Percentiles rank a stretch among this genome's conserved stretches.
Conservation (phyloP, 2,888 invertebrate species). For the Epirrhoe alternata region DNA sequence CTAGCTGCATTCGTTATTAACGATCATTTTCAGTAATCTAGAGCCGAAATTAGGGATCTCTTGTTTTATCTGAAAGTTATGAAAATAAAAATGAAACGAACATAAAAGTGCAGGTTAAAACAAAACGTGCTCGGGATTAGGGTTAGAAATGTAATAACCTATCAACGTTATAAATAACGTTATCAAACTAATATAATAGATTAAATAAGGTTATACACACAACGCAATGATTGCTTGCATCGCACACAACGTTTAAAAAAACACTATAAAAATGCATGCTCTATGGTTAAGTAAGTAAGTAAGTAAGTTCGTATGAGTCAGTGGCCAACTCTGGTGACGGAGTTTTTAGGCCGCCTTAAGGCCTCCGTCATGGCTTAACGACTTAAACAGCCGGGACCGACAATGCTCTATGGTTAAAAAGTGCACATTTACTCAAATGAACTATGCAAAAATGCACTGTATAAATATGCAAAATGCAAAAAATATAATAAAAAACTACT, state of each 20-base stretch:
- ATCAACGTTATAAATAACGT: neutral
- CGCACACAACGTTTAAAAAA: neutral
- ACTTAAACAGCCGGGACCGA: too few relatives aligned
- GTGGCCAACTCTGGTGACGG: too few relatives aligned
- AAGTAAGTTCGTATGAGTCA: too few relatives aligned
- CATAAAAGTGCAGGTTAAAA: slow-evolving; percentile 29
- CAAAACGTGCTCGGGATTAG: neutral
- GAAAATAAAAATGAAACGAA: slow-evolving; percentile 49
- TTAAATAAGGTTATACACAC: neutral
- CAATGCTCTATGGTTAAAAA: too few relatives aligned
- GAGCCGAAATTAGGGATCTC: slow-evolving; percentile 55
- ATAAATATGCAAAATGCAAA: too few relatives aligned
- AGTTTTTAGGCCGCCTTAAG: too few relatives aligned
- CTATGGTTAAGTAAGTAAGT: too few relatives aligned
- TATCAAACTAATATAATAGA: neutral
- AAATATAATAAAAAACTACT: too few relatives aligned
- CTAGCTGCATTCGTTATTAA: slow-evolving; percentile 44
- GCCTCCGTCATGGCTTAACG: too few relatives aligned
- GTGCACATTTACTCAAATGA: too few relatives aligned
- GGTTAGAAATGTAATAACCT: neutral
- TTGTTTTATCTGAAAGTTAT: slow-evolving; percentile 67
- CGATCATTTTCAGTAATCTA: slow-evolving; percentile 59
- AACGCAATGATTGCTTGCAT: neutral
- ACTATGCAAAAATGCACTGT: too few relatives aligned
- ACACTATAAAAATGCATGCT: neutral